phyloP scores from a whole-genome alignment of 2,797 vertebrate genomes.

The Anguilla marmorata region DNA sequence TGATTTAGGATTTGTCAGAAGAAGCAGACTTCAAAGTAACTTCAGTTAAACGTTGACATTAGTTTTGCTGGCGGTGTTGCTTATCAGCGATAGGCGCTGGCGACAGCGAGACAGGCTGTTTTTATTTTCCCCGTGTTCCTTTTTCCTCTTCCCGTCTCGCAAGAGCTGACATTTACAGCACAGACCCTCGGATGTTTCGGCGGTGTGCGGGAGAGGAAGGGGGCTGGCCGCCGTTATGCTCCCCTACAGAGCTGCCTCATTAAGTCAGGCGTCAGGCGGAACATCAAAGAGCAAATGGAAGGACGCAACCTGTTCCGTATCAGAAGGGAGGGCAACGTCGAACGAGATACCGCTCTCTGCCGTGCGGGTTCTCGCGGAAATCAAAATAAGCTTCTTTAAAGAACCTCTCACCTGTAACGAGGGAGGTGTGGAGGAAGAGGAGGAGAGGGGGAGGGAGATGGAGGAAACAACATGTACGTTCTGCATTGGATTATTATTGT shows the following conservation, averaged over 20 bases:
- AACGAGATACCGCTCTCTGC: not conserved
- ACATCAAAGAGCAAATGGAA: not conserved
- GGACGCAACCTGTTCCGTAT: not conserved
- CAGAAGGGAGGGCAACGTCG: not conserved
- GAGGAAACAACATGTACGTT: not conserved
- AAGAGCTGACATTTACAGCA: not conserved
- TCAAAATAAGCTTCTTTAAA: not conserved
- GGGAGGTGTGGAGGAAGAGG: not conserved
- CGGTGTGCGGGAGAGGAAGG: not conserved
- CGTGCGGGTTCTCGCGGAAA: not conserved
- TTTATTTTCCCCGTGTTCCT: not conserved
- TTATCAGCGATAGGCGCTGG: not conserved
- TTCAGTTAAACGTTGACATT: slow-evolving; percentile 19
- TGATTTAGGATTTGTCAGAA: slow-evolving; percentile 29
- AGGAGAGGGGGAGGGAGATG: not conserved
- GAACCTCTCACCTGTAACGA: not conserved
- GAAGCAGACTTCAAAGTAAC: slow-evolving; percentile 36
- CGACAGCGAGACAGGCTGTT: not conserved
- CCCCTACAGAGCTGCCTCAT: not conserved
- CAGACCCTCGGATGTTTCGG: not conserved
- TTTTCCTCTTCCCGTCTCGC: not conserved
- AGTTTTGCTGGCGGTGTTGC: not conserved
- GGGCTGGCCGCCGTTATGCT: too few relatives aligned
- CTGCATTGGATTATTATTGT: not conserved
- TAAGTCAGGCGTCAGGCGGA: slow-evolving; percentile 1